Conservation (phyloP, 1,140 invertebrate species). For the Rhagoletis pomonella region DNA sequence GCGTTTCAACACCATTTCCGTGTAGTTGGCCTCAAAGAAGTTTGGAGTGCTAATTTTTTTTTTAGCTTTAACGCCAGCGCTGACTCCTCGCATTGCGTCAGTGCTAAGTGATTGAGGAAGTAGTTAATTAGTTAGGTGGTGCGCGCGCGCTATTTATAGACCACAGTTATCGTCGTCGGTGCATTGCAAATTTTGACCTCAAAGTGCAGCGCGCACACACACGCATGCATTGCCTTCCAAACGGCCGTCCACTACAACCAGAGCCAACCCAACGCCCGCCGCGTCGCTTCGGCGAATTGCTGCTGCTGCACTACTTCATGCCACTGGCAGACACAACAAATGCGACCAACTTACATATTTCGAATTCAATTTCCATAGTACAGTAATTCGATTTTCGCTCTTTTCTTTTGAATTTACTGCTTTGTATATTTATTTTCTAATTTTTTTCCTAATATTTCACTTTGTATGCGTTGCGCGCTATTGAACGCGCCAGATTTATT, state of each 20-base stretch:
- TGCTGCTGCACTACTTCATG: neutral
- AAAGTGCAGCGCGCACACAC: neutral
- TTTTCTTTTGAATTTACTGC: neutral
- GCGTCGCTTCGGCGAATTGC: neutral
- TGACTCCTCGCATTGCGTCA: neutral
- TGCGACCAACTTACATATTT: neutral
- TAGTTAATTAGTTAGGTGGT: neutral
- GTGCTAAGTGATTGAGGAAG: neutral
- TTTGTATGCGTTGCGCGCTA: constrained; percentile 5
- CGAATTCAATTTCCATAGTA: neutral
- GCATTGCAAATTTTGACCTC: neutral
- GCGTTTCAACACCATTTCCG: too few relatives aligned
- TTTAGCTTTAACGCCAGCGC: too few relatives aligned
- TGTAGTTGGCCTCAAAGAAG: too few relatives aligned
- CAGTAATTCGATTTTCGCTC: neutral
- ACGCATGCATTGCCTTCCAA: neutral
- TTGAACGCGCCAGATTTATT: neutral
- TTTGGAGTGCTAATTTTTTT: too few relatives aligned
- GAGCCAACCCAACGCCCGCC: neutral
- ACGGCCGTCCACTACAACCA: neutral
- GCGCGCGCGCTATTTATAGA: neutral
- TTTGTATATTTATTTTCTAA: neutral
- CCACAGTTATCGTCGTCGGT: neutral
- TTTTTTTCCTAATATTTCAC: constrained; percentile 19
- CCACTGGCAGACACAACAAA: constrained; percentile 17